These are phyloP conservation scores for Edolisoma coerulescens DNA, from an alignment of 2,113 vertebrate species.

Conservation along the genomic window DNA sequence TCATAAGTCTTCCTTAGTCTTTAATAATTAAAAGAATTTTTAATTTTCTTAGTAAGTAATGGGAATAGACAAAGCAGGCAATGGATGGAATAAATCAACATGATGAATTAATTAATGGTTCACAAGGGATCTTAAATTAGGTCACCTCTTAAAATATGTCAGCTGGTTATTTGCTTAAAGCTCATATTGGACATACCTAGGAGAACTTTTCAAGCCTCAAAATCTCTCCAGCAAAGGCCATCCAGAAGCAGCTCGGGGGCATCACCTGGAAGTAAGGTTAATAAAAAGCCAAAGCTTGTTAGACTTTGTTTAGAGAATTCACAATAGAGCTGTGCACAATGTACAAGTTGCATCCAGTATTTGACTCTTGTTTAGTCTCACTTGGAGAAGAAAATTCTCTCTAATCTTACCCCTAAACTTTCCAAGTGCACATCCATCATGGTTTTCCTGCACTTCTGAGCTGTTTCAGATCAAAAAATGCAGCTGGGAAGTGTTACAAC, in stretches of 20 bases:
- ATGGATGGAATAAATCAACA: conserved; percentile 60
- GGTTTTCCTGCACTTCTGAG: neutral
- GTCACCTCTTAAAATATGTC: conserved; percentile 52
- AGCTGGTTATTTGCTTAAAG: conserved; percentile 38
- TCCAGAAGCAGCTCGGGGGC: neutral
- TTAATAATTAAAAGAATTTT: conserved; percentile 65
- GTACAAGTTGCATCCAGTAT: neutral
- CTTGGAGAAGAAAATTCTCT: neutral
- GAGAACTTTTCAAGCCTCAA: conserved; percentile 2
- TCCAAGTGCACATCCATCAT: neutral
- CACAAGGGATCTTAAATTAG: conserved; percentile 54
- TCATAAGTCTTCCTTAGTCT: conserved; percentile 9
- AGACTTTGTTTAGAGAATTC: neutral
- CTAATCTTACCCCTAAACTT: neutral
- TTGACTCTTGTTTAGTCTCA: neutral
- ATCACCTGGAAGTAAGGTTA: neutral
- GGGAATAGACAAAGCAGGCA: conserved; percentile 58
- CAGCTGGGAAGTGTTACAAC: neutral
- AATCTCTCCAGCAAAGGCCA: neutral
- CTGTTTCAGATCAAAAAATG: neutral
- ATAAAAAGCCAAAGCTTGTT: neutral
- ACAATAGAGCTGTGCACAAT: neutral
- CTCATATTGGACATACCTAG: neutral
- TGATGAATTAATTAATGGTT: conserved; percentile 65
- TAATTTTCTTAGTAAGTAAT: conserved; percentile 56